Percentiles rank a stretch among this genome's conserved stretches.
These are phyloP conservation scores for Peromyscus polionotus DNA, from an alignment of 2,113 vertebrate species.

Conservation along the genomic window DNA sequence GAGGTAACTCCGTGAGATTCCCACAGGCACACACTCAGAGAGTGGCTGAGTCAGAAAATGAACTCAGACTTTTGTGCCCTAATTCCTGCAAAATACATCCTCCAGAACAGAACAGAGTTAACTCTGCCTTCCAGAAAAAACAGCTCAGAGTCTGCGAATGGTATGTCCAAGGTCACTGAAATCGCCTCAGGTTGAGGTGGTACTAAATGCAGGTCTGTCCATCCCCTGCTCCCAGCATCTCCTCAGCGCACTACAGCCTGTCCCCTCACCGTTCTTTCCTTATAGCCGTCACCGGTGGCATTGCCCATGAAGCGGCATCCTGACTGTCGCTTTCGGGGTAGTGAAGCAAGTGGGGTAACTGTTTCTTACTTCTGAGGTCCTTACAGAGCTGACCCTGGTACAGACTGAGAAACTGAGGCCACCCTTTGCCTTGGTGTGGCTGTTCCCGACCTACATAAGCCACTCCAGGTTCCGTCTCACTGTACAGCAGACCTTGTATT, in stretches of 20 bases:
- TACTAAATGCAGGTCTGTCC: not conserved
- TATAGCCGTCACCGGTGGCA: fast-evolving
- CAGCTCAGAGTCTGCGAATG: not conserved
- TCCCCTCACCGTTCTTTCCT: too few species aligned
- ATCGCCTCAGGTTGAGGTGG: not conserved
- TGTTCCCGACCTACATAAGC: not conserved
- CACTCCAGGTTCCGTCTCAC: not conserved
- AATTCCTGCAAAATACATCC: not conserved
- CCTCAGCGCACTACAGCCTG: not conserved
- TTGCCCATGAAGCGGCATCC: not conserved
- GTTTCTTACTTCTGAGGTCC: not conserved
- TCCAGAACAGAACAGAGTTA: not conserved
- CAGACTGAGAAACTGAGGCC: not conserved
- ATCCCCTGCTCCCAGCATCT: fast-evolving
- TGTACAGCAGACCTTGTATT: not conserved
- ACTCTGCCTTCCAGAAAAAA: not conserved
- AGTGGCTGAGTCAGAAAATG: not conserved
- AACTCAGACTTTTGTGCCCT: not conserved
- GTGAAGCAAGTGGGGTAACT: too few species aligned
- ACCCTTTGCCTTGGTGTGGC: too few species aligned
- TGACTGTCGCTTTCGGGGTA: not conserved
- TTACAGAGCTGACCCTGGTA: not conserved
- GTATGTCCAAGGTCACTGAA: not conserved
- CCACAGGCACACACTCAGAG: not conserved
- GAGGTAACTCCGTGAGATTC: not conserved